Evolutionary conservation across 2,888 invertebrate genomes (phyloP).

Genomic region (Tetropium fuscum): DNA sequence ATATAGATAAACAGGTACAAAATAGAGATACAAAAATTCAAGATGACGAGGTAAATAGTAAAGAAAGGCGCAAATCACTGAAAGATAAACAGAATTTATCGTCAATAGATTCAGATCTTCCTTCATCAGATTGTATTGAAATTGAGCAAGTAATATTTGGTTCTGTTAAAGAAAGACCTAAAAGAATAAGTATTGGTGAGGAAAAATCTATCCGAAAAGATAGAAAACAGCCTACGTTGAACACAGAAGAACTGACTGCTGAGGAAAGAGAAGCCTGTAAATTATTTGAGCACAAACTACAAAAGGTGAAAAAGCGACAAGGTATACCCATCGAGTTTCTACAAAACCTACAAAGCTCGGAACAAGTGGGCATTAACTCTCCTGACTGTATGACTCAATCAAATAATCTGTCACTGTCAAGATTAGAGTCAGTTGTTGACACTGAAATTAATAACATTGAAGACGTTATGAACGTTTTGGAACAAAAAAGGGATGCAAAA

Average conservation of each 20-base stretch:
- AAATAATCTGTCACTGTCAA: conserved; percentile 52
- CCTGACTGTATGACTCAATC: conserved; percentile 38
- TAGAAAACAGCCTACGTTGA: conserved; percentile 42
- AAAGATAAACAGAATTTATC: too few relatives aligned
- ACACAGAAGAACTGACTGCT: conserved; percentile 53
- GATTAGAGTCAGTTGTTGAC: conserved; percentile 61
- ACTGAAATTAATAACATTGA: conserved; percentile 61
- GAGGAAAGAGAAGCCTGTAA: conserved; percentile 62
- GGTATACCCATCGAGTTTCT: conserved; percentile 51
- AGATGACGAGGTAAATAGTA: too few relatives aligned
- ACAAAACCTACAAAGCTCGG: conserved; percentile 40
- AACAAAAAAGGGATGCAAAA: conserved; percentile 35
- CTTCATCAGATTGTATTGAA: conserved; percentile 47
- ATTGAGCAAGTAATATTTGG: conserved; percentile 73
- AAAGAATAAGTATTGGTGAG: conserved; percentile 32
- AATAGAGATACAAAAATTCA: too few relatives aligned
- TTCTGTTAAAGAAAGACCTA: conserved; percentile 71
- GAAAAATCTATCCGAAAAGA: conserved; percentile 41
- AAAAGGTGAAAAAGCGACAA: conserved; percentile 51
- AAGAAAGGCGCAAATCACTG: too few relatives aligned
- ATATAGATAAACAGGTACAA: too few relatives aligned
- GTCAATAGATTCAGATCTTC: too few relatives aligned
- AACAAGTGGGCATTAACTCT: conserved; percentile 37
- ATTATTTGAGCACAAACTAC: conserved; percentile 56
- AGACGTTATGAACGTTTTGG: conserved; percentile 61